Percentiles rank a stretch among this genome's conserved stretches.
Conservation (phyloP, 2,113 vertebrate genomes). For the Cyanoderma ruficeps region DNA sequence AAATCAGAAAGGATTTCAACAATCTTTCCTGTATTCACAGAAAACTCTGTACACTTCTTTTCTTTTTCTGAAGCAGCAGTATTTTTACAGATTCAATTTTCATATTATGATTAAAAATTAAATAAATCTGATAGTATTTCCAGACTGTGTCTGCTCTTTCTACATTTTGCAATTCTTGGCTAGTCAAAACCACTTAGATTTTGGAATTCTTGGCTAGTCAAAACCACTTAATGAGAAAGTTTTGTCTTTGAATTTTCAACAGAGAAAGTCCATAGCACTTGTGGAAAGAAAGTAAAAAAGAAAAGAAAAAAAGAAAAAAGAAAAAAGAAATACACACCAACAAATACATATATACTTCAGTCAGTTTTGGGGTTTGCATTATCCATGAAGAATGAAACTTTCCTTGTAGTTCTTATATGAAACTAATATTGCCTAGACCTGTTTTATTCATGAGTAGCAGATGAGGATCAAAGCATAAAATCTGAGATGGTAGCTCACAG, state of each 20-base stretch:
- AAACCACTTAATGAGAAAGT: background rate
- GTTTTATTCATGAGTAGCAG: slow-evolving; percentile 21
- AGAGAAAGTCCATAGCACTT: background rate
- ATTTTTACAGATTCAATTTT: background rate
- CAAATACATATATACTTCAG: background rate
- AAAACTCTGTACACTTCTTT: background rate
- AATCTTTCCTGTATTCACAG: background rate
- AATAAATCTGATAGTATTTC: background rate
- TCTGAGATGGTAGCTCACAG: background rate
- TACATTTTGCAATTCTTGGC: background rate
- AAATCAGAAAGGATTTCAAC: background rate
- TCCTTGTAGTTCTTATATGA: background rate
- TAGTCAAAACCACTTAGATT: background rate
- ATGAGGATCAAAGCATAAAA: slow-evolving; percentile 21
- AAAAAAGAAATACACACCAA: background rate
- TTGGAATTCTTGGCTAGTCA: background rate
- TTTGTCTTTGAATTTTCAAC: background rate
- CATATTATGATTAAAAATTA: background rate
- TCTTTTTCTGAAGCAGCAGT: background rate
- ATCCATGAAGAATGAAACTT: background rate
- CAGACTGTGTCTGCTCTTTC: background rate
- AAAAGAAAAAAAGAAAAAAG: accelerated
- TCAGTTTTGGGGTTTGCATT: background rate
- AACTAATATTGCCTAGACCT: background rate
- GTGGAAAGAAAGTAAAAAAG: background rate